Evolutionary conservation across 2,888 invertebrate species (phyloP), one percentile per base, ranked within the genome.

Genomic region (Caenorhabditis sinica): DNA sequence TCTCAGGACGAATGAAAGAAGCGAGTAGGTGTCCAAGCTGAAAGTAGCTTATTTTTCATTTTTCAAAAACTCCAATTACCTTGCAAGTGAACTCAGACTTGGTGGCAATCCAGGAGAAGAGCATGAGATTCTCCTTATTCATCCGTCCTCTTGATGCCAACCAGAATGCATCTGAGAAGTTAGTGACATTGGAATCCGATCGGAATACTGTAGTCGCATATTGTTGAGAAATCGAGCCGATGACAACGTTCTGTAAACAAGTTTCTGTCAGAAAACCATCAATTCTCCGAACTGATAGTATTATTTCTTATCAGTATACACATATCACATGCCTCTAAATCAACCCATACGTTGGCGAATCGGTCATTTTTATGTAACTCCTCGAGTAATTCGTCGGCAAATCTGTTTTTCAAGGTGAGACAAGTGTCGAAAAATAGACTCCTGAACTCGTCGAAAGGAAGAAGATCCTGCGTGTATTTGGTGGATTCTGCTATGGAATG

Each of bases 121-220:
- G 58, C 36, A 66, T 68, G 45, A 73, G 36, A 33, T 85, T 85
- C 43, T 80, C 82, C 20, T 75, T 75, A 53, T 61, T 71, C 75
- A 80, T 80, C n/a, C 75, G 25, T 23, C 58, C 75, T 43, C 82
- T 51, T 1, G 77, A 74, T 5, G 82, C 82, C 30, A 82, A 23
- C 85, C 82, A 82, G 33, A 85, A 85, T 0, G 82, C 85, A 33
- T 82, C 79, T 13, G 79, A 75, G 58, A 82, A 79, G 65, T 74
- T 76, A 56, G 60, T 58, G 36, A 79, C 81, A 56, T 81, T 79
- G 28, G 82, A 69, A 61, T 85, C 82, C 6, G 85, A 74, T 36
- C 77, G 69, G 53, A 85, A 82, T 2, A 85, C 82, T 1, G 72
- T 77, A 1, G 69, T 63, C 9, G 81, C 61, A 49, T 85, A 85